A percentile compares a stretch with the other conserved stretches of the same genome.
Conservation (phyloP, 1,140 invertebrate genomes). For the Drosophila lowei region DNA sequence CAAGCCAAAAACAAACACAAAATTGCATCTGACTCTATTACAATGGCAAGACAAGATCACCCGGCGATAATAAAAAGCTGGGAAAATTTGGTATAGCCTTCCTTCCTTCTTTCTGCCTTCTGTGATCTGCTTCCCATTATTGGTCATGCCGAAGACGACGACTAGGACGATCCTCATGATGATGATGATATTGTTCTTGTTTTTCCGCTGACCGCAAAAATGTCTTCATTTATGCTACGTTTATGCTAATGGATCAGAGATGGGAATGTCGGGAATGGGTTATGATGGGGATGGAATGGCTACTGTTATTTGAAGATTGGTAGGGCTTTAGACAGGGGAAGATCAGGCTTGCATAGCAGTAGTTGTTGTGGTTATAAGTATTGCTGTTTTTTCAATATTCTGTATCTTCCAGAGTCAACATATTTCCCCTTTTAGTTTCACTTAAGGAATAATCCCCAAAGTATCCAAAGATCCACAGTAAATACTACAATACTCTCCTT, state of each 20-base stretch:
- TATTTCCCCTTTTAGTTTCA: conserved; percentile 3
- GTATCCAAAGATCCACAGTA: conserved; percentile 12
- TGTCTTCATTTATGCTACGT: conserved; percentile 77
- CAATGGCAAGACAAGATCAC: conserved; percentile 68
- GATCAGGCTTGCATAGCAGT: too few relatives aligned
- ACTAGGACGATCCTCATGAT: conserved; percentile 35
- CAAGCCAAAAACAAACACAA: conserved; percentile 58
- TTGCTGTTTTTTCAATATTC: too few relatives aligned
- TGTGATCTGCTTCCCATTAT: conserved; percentile 79
- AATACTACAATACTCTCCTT: conserved; percentile 8
- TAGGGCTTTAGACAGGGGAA: too few relatives aligned
- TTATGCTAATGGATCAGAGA: conserved; percentile 76
- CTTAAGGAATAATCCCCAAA: conserved; percentile 17
- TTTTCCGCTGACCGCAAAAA: conserved; percentile 49
- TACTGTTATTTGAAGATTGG: conserved; percentile 5
- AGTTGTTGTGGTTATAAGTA: too few relatives aligned
- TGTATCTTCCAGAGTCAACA: too few relatives aligned
- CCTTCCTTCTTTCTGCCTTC: conserved; percentile 1
- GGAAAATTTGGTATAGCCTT: conserved; percentile 61
- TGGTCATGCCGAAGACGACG: conserved; percentile 69
- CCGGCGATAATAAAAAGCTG: conserved; percentile 76
- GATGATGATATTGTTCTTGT: conserved; percentile 42
- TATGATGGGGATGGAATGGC: conserved; percentile 10
- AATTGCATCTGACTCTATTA: conserved; percentile 67
- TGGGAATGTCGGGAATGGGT: conserved; percentile 29